phyloP scores from a whole-genome alignment of 2,113 vertebrate species.

The Pelecanoides urinatrix region DNA sequence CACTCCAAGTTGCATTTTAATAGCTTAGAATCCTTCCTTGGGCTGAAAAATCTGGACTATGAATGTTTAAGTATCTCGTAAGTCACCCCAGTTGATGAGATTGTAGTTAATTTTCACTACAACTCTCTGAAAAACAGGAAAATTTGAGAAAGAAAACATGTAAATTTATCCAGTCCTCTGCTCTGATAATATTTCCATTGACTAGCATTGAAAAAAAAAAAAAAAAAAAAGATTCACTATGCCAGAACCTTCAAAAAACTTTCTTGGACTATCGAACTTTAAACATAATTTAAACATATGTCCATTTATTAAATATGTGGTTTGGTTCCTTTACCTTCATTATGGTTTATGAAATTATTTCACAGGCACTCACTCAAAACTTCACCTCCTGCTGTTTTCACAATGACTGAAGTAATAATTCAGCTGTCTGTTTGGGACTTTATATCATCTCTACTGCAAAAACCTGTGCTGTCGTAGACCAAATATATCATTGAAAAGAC shows the following conservation, averaged over 20 bases:
- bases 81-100: background rate
- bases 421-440: conserved; percentile 3
- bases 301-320: conserved; percentile 12
- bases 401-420: conserved; percentile 36
- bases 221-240: background rate
- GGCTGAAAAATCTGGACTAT: background rate
- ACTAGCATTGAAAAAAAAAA: background rate
- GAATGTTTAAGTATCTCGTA: background rate
- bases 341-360: conserved; percentile 1
- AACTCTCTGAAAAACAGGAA: background rate
- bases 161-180: background rate
- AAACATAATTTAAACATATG: background rate
- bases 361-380: conserved; percentile 7
- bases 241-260: conserved; percentile 3
- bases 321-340: conserved; percentile 23
- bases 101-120: background rate
- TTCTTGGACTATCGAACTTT: background rate
- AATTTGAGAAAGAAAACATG: background rate
- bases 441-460: background rate
- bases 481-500: background rate
- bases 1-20: background rate
- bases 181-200: background rate
- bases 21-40: background rate
- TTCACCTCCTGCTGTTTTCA: conserved; percentile 18
- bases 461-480: background rate